Evolutionary conservation across 2,888 invertebrate species (phyloP), one percentile per base, ranked within the genome.

Genomic region (Melieria picta): DNA sequence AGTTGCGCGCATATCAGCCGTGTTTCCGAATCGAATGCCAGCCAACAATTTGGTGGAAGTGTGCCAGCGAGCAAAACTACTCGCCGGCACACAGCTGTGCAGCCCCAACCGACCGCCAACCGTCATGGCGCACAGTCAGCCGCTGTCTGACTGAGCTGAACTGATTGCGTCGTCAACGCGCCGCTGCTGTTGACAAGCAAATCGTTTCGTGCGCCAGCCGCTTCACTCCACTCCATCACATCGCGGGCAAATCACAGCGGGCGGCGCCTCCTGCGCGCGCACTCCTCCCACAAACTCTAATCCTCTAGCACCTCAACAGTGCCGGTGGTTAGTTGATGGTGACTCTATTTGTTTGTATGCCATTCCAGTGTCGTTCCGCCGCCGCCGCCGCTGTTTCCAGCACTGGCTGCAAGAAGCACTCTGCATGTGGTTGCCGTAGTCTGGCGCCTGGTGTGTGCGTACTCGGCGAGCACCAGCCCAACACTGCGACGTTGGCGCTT

Each of bases 401-500:
- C 65, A 74, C 72, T 71, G 69, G 9, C 69, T 63, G 66, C 75
- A 73, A 72, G 52, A 68, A 52, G 30, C 30, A 61, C 61, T 67
- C 67, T 61, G 52, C 60, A 75, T 73, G 73, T 72, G 69, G 72
- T 72, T 68, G 75, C 74, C 65, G 75, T 72, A 73, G 77, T 67
- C 69, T 72, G 72, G 68, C 69, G 74, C 71, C 74, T 74, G 76
- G 73, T 73, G 76, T 72, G 69, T 71, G 76, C 74, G 75, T 75
- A 73, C 73, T 69, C 66, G 70, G 73, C 74, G 75, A 42, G 9
- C 45, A 43, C 13, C n/a, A 61, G 74, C 74, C 72, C 75, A 73
- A 76, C 73, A 77, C 30, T 30, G 30, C 30, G 30, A 48, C 50
- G 61, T 13, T 55, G 69, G 55, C 62, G 61, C 46, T 68, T 79